Evolutionary conservation across 1,140 invertebrate species (phyloP), one percentile per base, ranked within the genome.

Genomic region (Ladona fulva): DNA sequence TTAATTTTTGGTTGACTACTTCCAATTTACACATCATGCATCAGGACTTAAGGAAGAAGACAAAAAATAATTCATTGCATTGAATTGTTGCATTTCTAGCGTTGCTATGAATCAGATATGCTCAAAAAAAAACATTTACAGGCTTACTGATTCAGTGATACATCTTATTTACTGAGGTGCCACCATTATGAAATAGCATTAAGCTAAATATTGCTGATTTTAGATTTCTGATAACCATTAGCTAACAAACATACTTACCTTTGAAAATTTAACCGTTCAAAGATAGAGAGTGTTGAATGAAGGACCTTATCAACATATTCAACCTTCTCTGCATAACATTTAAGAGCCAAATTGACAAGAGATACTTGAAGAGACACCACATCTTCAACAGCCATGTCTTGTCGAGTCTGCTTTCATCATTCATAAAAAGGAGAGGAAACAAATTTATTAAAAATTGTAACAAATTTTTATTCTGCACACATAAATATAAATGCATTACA

Each of bases 241-340:
- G 10, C 59, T 22, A n/a, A 66, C 16, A 12, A 74, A 37, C 75
- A 12, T 80, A 87, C 87, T 86, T 84, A 93, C 92, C 90, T 91
- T 83, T 93, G 90, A 76, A 94, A 87, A 80, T 92, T 90, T 77
- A 94, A 86, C 80, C 93, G 91, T 78, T 94, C 90, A 81, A 97
- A 93, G 80, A 95, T 94, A 84, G 95, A 92, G 76, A 91, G 89
- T 10, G 97, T 99, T 76, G 95, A 95, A 78, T 95, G 91, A 74
- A 99, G 88, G 52, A 99, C 97, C 84, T 96, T 95, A 84, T 99
- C 96, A 3, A 99, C 96, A 85, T 97, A 98, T 84, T 97, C 95
- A 16, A 97, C 91, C 83, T 94, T 90, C 82, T 97, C 95, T 0
- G 95, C 94, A 86, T 99, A 99, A 84, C 97, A 98, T 82, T 98